Conservation (phyloP, 1,140 invertebrate genomes). For the Drosophila willistoni region DNA sequence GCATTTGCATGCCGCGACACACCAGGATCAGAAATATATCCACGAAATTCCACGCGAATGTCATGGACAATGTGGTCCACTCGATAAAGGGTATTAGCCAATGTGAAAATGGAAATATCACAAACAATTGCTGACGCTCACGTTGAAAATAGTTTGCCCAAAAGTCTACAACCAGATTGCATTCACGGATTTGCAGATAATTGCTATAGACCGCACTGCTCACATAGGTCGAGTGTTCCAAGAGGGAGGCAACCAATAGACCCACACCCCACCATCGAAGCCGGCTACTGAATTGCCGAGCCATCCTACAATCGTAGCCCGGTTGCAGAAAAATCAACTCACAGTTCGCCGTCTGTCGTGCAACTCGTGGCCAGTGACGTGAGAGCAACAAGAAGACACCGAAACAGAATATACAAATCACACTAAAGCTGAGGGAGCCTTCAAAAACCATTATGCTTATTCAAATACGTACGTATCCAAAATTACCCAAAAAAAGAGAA, state of each 20-base stretch:
- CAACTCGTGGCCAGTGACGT: conserved; percentile 62
- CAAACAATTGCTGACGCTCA: conserved; percentile 69
- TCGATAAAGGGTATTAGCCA: conserved; percentile 66
- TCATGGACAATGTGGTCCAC: conserved; percentile 83
- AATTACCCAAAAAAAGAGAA: too few relatives aligned
- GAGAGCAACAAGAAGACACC: conserved; percentile 61
- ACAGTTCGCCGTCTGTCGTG: conserved; percentile 52
- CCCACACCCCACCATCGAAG: conserved; percentile 55
- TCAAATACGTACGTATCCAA: too few relatives aligned
- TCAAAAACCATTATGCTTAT: neutral
- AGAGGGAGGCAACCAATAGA: conserved; percentile 52
- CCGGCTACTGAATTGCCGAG: conserved; percentile 46
- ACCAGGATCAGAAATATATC: conserved; percentile 87
- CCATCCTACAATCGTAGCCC: conserved; percentile 50
- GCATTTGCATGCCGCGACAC: conserved; percentile 84
- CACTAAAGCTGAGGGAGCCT: conserved; percentile 76
- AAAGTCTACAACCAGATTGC: conserved; percentile 68
- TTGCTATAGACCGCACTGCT: conserved; percentile 72
- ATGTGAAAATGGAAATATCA: conserved; percentile 53
- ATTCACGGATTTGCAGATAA: conserved; percentile 65
- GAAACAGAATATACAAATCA: conserved; percentile 68
- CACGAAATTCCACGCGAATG: conserved; percentile 88
- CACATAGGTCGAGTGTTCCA: conserved; percentile 70
- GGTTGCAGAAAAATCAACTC: conserved; percentile 63
- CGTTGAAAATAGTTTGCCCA: conserved; percentile 75